Evolutionary conservation across 2,888 invertebrate species (phyloP).

Genomic region (Eristalis intricaria): DNA sequence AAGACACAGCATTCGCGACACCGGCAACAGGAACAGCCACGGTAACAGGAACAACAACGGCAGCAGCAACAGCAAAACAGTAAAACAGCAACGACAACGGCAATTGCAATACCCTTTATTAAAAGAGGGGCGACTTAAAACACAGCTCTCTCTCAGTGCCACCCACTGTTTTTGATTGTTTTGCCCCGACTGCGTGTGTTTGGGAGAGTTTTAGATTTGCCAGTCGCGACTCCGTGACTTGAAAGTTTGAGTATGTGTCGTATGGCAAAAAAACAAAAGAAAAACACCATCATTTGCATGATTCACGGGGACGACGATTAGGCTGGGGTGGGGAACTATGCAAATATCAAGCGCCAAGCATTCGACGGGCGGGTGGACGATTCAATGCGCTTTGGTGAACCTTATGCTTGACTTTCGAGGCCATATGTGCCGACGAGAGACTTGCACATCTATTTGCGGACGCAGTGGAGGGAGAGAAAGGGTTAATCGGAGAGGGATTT

Average conservation of each 20-base stretch:
- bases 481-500: too few species aligned
- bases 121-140: conserved; percentile 42
- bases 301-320: not conserved
- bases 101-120: conserved; percentile 18
- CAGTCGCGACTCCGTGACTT: not conserved
- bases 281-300: not conserved
- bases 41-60: not conserved
- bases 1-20: not conserved
- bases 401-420: too few species aligned
- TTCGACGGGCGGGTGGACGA: too few species aligned
- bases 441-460: too few species aligned
- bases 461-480: too few species aligned
- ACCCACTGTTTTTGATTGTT: conserved; percentile 41
- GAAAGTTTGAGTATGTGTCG: not conserved
- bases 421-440: too few species aligned
- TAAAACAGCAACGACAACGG: not conserved
- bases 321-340: not conserved
- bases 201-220: conserved; percentile 1
- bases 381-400: too few species aligned
- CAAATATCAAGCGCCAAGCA: too few species aligned
- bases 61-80: too few species aligned
- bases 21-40: not conserved
- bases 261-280: not conserved
- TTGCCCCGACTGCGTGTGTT: not conserved
- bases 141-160: conserved; percentile 27